Conservation (phyloP, 2,888 invertebrate genomes). For the Acronicta psi region DNA sequence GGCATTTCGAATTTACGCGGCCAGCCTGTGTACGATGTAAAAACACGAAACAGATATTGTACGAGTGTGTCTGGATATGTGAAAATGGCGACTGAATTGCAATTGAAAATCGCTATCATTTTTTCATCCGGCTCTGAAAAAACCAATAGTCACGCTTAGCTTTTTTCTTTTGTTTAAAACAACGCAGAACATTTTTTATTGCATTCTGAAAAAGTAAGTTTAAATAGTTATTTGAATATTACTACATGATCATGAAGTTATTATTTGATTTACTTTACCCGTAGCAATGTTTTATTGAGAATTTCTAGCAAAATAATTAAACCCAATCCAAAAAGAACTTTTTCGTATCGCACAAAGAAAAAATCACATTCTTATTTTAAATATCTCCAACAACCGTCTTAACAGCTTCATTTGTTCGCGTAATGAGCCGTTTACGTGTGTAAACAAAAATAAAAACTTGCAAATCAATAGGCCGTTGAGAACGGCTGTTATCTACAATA, state of each 20-base stretch:
- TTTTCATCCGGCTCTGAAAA: slow-evolving; percentile 38
- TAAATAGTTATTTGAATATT: neutral
- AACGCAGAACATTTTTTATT: no score
- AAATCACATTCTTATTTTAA: slow-evolving; percentile 25
- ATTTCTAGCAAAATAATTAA: no score
- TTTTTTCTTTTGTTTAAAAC: slow-evolving; percentile 11
- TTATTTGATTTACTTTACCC: no score
- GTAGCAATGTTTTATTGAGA: no score
- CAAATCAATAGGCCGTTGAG: slow-evolving; percentile 64
- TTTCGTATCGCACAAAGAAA: slow-evolving; percentile 21
- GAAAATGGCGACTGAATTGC: slow-evolving; percentile 58
- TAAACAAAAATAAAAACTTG: slow-evolving; percentile 56
- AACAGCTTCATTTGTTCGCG: slow-evolving; percentile 51
- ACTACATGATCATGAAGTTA: no score
- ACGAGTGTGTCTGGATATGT: slow-evolving; percentile 38
- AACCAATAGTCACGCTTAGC: slow-evolving; percentile 28
- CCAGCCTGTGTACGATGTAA: slow-evolving; percentile 52
- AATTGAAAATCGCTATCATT: slow-evolving; percentile 55
- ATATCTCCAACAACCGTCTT: slow-evolving; percentile 20
- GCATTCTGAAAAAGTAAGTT: neutral
- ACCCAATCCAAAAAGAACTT: slow-evolving; percentile 3
- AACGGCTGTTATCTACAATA: slow-evolving; percentile 66
- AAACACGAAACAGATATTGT: slow-evolving; percentile 59
- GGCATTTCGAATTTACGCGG: slow-evolving; percentile 80
- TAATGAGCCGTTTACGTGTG: slow-evolving; percentile 42